Evolutionary conservation across 2,113 vertebrate genomes (phyloP), one percentile per base, ranked within the genome.

Genomic region (Atrichornis clamosus): DNA sequence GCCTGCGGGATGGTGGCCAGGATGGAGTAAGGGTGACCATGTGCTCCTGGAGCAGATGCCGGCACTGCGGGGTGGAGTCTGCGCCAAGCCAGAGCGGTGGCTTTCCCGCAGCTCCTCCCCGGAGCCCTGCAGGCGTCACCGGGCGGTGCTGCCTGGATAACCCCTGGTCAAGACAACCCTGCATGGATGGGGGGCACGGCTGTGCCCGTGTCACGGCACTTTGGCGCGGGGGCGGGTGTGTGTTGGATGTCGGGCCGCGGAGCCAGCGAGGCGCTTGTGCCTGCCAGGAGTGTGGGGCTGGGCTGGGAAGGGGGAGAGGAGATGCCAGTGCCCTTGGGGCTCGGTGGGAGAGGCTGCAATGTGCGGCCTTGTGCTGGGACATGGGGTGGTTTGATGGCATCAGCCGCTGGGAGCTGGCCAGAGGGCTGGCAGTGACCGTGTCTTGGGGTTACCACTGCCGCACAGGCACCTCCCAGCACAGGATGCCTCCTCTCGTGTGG

Each of bases 171-270:
- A 2, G 19, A 46, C 73, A 64, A 67, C 46, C 20, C 82, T 1
- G 2, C 1, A 13, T 12, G 39, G 11, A 3, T 20, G 42, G 13
- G 6, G 53, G 39, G 0, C 47, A 23, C 0, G 4, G 68, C 88
- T 53, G 60, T 47, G 4, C 13, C 26, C 14, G 3, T 7, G 47
- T 50, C 15, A 3, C 64, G 11, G 46, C 7, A 0, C 0, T 6
- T 52, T 11, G 15, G 37, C 9, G 0, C 11, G 3, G 49, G 27
- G 20, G 12, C 47, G 32, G 39, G 39, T 20, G 64, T 15, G 5
- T 0, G 0, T 12, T 68, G 19, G 4, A 3, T 62, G 46, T 50
- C 0, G 3, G 27, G 13, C 6, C 16, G 5, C 1, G 0, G 26
- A 10, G 35, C 39, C 17, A 5, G 15, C 0, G 0, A 27, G 12